Base-by-base conservation (phyloP, 2,797 vertebrate genomes). In the Cryptoprocta ferox region DNA sequence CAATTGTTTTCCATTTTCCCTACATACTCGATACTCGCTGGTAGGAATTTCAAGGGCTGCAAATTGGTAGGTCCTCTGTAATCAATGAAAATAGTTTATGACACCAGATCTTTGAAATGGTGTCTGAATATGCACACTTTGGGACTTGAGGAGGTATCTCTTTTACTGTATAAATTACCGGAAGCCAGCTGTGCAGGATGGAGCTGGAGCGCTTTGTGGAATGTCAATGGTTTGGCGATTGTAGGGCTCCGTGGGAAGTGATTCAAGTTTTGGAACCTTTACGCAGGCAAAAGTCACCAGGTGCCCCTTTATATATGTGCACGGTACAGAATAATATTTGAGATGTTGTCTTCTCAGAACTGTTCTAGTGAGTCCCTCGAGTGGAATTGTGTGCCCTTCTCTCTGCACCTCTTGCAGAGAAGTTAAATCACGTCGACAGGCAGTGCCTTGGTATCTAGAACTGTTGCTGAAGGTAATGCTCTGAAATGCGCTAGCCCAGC, bases 1-100 rank as follows among this genome's bases (percentile, higher is more conserved):
- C 91, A 89, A 10, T 97, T 93, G 97, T 97, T 98, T 94, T 65
- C 95, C 61, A 9, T 98, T 98, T 98, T 96, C 71, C 97, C 71
- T 97, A 68, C 93, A 79, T 61, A 87, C 56, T 79, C 91, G 37
- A 28, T 93, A 89, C 91, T 98, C 85, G 90, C 93, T 98, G 68
- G 70, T 95, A 97, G 82, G 97, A 96, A 89, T 56, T 83, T n/a
- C n/a, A 73, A 89, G 35, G 88, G 6, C 30, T 97, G 28, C 95
- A 92, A 97, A 87, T 92, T 91, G 96, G 92, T 98, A 95, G 95
- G 95, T 98, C 97, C 91, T 97, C 83, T 39, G 94, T 98, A 97
- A 88, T 68, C 79, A 93, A 35, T 92, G 95, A 96, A 97, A 97
- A 97, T 98, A 97, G 90, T 96, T 98, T 89, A 83, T 97, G 97